These are phyloP conservation scores for Smittia sp. DNA, from an alignment of 2,888 invertebrate species.

Conservation along the genomic window DNA sequence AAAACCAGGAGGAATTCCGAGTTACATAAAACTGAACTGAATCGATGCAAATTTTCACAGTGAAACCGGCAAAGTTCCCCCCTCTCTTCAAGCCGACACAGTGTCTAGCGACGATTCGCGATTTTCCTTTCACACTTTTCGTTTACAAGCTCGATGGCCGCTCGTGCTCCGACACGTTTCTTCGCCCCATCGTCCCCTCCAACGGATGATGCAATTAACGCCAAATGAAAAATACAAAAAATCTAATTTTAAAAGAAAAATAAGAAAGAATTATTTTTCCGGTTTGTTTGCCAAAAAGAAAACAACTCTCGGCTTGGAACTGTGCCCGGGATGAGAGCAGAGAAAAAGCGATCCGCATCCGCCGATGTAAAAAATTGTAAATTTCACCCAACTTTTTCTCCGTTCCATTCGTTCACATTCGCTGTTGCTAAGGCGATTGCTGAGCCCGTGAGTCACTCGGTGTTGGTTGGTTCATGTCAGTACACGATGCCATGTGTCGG, in stretches of 20 bases:
- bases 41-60: neutral
- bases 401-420: constrained; percentile 6
- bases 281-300: constrained; percentile 18
- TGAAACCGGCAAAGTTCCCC: neutral
- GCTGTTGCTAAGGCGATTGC: constrained; percentile 34
- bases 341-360: neutral
- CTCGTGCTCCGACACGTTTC: constrained; percentile 13
- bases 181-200: neutral
- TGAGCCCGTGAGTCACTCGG: neutral
- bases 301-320: constrained; percentile 22
- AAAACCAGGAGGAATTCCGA: neutral
- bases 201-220: constrained; percentile 23
- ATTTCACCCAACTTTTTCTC: constrained; percentile 7
- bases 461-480: neutral
- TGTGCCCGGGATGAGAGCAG: neutral
- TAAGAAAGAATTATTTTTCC: constrained; percentile 3
- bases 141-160: neutral
- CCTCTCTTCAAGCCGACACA: neutral
- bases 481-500: neutral
- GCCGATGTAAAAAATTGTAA: constrained; percentile 14
- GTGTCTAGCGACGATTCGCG: constrained; percentile 8
- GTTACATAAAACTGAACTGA: neutral
- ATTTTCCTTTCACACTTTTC: constrained; percentile 3
- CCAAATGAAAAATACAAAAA: neutral
- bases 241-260: constrained; percentile 18